Evolutionary conservation across 2,888 invertebrate genomes (phyloP), one percentile per base, ranked within the genome.

Genomic region (Torymus aiolomorphi): DNA sequence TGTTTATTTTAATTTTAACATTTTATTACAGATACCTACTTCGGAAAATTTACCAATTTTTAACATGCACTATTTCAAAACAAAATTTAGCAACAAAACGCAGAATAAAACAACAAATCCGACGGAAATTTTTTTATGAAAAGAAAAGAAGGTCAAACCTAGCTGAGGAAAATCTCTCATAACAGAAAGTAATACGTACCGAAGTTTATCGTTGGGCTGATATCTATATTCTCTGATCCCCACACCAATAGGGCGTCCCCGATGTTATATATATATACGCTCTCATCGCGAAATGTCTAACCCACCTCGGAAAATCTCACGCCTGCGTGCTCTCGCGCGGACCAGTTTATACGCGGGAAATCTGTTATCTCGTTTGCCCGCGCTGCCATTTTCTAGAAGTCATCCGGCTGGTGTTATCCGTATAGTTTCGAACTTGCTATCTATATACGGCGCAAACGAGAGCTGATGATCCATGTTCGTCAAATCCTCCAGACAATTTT

Each of bases 361-460:
- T 81, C 78, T 78, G 78, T 78, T 78, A 78, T 81, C 81, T 78
- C 63, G 78, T 81, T 78, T 76, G 75, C 51, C 57, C 56, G 71
- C 62, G 71, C 62, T 65, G 73, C 72, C 78, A 81, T 81, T 81
- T 81, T 81, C 81, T 59, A 72, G 65, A 73, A 78, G 76, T 73
- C 81, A 81, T 78, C 76, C 62, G 59, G 42, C 63, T 18, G 81
- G 73, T 59, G 63, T 81, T 78, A 78, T 76, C 63, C 76, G 76
- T 61, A 73, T 65, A 73, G 81, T 78, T 80, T 73, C 72, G 49
- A 81, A 73, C 66, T 78, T 51, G 11, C 56, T 76, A 74, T 78
- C 67, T 73, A 49, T 67, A 56, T 77, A 66, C 24, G 49, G 52
- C 75, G 59, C 66, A 52, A 66, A 61, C 69, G 59, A 51, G 73